Conservation (phyloP, 2,888 invertebrate genomes). For the Orthosia gracilis region DNA sequence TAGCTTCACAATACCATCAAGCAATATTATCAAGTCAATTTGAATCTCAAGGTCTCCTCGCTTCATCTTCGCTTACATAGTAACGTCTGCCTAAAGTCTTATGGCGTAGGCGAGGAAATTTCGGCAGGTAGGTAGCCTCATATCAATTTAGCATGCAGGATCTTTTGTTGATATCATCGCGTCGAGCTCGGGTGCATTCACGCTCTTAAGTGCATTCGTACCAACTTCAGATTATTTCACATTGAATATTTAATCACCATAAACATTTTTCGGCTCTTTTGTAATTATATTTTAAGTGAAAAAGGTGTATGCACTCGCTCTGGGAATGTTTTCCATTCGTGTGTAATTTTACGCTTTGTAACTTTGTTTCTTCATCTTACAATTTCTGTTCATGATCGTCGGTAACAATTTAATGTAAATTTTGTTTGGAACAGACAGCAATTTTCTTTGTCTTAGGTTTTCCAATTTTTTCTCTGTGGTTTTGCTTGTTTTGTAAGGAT, state of each 20-base stretch:
- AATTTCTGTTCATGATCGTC: conserved; percentile 48
- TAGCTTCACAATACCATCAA: not conserved
- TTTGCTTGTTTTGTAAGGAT: conserved; percentile 32
- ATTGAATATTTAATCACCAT: conserved; percentile 25
- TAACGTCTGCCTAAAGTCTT: conserved; percentile 50
- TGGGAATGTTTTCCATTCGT: conserved; percentile 44
- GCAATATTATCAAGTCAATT: not conserved
- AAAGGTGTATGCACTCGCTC: conserved; percentile 38
- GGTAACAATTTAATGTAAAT: conserved; percentile 66
- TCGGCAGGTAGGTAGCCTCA: conserved; percentile 87
- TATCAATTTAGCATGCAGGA: conserved; percentile 77
- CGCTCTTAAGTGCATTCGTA: conserved; percentile 48
- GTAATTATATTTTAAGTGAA: conserved; percentile 37
- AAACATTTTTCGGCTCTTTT: conserved; percentile 18
- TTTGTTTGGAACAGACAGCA: conserved; percentile 47
- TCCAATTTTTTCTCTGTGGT: conserved; percentile 41
- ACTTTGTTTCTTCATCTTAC: conserved; percentile 62
- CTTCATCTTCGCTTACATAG: conserved; percentile 65
- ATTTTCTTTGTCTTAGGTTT: conserved; percentile 65
- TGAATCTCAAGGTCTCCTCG: conserved; percentile 44
- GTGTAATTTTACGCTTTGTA: conserved; percentile 63
- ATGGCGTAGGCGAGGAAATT: conserved; percentile 86
- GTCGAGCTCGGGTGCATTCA: conserved; percentile 60
- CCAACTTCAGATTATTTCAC: conserved; percentile 29
- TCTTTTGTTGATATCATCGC: conserved; percentile 78